Conservation (phyloP, 2,797 vertebrate species). For the Masticophis lateralis region DNA sequence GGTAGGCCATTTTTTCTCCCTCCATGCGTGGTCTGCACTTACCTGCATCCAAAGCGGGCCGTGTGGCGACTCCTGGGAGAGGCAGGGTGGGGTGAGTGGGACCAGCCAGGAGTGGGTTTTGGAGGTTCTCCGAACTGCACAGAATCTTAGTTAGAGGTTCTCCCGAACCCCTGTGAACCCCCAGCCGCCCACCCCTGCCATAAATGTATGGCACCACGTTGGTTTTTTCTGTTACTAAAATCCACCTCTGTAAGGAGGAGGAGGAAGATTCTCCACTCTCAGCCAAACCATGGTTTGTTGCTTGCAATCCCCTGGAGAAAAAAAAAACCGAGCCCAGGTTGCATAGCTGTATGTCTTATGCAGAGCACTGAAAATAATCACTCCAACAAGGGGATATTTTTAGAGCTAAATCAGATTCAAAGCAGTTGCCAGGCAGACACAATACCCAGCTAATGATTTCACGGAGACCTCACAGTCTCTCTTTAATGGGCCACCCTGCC, state of each 20-base stretch:
- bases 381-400: slow-evolving; percentile 60
- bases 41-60: no score
- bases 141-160: no score
- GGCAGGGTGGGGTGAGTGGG: no score
- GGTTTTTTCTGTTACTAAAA: neutral
- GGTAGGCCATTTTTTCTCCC: no score
- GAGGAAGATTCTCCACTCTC: neutral
- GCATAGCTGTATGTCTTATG: slow-evolving; percentile 45
- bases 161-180: no score
- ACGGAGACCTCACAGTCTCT: slow-evolving; percentile 60
- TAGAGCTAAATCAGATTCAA: slow-evolving; percentile 52
- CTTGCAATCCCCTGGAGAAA: neutral
- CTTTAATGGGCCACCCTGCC: slow-evolving; percentile 59
- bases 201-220: neutral
- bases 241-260: neutral
- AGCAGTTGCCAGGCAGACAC: slow-evolving; percentile 58
- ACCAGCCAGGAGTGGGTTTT: no score
- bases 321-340: neutral
- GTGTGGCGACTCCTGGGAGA: no score
- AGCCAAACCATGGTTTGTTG: neutral
- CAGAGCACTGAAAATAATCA: slow-evolving; percentile 59
- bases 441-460: slow-evolving; percentile 70
- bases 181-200: no score
- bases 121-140: no score
- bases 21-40: no score